These are phyloP conservation scores for Parascotia fuliginaria DNA, from an alignment of 2,888 invertebrate species.

Conservation along the genomic window DNA sequence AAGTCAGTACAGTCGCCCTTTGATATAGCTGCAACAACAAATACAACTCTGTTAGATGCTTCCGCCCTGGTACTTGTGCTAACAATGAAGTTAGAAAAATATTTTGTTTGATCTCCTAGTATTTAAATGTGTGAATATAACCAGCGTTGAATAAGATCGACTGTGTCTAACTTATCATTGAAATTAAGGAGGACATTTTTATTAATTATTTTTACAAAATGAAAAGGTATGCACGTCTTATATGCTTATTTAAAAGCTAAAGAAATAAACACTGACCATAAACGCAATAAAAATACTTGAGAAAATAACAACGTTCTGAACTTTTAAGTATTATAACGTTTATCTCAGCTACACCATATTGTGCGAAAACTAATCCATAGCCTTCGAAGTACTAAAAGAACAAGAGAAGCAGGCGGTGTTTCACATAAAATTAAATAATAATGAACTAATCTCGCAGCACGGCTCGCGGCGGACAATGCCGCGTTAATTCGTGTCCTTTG, in stretches of 20 bases:
- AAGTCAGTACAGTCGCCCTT: slow-evolving; percentile 53
- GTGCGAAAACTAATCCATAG: slow-evolving; percentile 18
- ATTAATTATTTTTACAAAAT: too few species aligned
- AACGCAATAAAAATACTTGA: too few species aligned
- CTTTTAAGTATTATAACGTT: too few species aligned
- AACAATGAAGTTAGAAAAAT: slow-evolving; percentile 36
- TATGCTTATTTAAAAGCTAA: too few species aligned
- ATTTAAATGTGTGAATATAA: not conserved
- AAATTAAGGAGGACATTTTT: too few species aligned
- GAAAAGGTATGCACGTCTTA: too few species aligned
- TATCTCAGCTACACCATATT: not conserved
- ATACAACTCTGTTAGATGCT: slow-evolving; percentile 58
- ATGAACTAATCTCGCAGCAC: slow-evolving; percentile 71
- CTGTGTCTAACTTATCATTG: too few species aligned
- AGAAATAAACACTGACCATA: too few species aligned
- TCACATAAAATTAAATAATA: slow-evolving; percentile 81
- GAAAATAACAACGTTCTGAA: too few species aligned
- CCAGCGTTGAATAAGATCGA: too few species aligned
- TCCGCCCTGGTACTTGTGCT: slow-evolving; percentile 56
- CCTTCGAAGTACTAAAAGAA: slow-evolving; percentile 35
- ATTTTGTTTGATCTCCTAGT: slow-evolving; percentile 21
- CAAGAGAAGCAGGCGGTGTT: slow-evolving; percentile 44
- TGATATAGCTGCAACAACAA: slow-evolving; percentile 67
- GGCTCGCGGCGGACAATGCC: slow-evolving; percentile 68
- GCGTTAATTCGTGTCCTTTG: slow-evolving; percentile 82